Evolutionary conservation across 2,113 vertebrate genomes (phyloP).

Genomic region (Halcyon malimbica): DNA sequence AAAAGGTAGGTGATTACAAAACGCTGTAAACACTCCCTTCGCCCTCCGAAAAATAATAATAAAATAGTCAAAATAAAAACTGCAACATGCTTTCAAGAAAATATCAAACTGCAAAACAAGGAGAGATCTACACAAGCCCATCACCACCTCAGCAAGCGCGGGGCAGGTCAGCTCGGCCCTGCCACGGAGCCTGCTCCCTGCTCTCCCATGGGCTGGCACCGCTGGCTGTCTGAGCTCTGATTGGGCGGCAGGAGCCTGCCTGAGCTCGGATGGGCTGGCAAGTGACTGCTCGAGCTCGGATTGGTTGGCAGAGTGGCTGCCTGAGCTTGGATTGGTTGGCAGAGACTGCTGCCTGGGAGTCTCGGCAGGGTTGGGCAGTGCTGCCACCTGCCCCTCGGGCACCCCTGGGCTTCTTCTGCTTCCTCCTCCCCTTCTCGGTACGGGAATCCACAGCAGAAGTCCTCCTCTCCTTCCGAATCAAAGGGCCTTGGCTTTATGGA

Average conservation of each 20-base stretch:
- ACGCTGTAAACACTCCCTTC: conserved; percentile 70
- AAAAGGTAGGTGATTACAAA: conserved; percentile 71
- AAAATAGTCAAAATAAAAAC: conserved; percentile 64
- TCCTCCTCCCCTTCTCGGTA: conserved; percentile 20
- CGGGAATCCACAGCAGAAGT: conserved; percentile 51
- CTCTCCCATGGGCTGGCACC: conserved; percentile 44
- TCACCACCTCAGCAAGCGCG: not conserved
- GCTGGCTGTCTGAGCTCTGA: conserved; percentile 42
- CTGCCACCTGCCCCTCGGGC: not conserved
- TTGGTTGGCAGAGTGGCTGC: conserved; percentile 33
- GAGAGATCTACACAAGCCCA: conserved; percentile 50
- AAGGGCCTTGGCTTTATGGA: conserved; percentile 76
- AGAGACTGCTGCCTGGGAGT: conserved; percentile 13
- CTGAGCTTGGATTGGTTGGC: conserved; percentile 21
- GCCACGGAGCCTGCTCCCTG: not conserved
- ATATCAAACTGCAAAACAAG: conserved; percentile 59
- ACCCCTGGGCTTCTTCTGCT: conserved; percentile 40
- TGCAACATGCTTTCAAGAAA: conserved; percentile 77
- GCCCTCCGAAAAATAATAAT: conserved; percentile 30
- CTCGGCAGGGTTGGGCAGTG: not conserved
- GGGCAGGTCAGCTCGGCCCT: not conserved
- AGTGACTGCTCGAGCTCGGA: not conserved
- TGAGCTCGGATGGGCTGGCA: conserved; percentile 33
- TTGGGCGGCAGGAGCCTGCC: conserved; percentile 17
- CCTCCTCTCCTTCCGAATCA: conserved; percentile 49